Evolutionary conservation across 2,888 invertebrate species (phyloP), one percentile per base, ranked within the genome.

Genomic region (Empis livida): DNA sequence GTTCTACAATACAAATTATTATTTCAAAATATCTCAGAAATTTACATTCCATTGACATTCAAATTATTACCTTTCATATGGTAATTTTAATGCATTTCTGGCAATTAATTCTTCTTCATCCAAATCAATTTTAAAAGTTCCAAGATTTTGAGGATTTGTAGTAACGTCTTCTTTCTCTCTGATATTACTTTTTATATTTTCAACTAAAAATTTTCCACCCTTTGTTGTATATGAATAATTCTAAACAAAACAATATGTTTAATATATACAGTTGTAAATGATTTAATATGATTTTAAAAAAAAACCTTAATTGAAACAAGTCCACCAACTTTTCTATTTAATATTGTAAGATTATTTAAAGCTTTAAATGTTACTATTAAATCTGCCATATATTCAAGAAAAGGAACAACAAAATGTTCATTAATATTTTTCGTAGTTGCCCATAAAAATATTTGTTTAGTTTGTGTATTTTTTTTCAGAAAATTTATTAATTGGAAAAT

Each of bases 61-160:
- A 27, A 27, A 27, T 8, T 27, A 20, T 49, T 51, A 69, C 68
- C 61, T 64, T 56, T 69, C 69, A 54, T 67, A 69, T 38, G 69
- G 70, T 56, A 69, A 51, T 49, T 61, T 65, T 13, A 70, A 53
- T 2, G 70, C 62, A 59, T 66, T 68, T 16, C 68, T 62, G 4
- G 69, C 67, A 10, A 65, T 56, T 8, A 70, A 48, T 49, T 69
- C 69, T 38, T 67, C 66, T 47, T 70, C 69, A 16, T 65, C 63
- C 8, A 68, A 51, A 37, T 67, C 66, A 20, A 69, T 70, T 56
- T 70, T 69, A 41, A 69, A 69, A 8, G 70, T 67, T 23, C 60
- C 59, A 5, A 55, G 40, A 10, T 37, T 43, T 35, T 51, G 49
- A 10, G 54, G 54, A 31, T 54, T 50, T 5, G 43, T 45, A 10